Evolutionary conservation across 2,113 vertebrate species (phyloP).

Genomic region (Chaenocephalus aceratus): DNA sequence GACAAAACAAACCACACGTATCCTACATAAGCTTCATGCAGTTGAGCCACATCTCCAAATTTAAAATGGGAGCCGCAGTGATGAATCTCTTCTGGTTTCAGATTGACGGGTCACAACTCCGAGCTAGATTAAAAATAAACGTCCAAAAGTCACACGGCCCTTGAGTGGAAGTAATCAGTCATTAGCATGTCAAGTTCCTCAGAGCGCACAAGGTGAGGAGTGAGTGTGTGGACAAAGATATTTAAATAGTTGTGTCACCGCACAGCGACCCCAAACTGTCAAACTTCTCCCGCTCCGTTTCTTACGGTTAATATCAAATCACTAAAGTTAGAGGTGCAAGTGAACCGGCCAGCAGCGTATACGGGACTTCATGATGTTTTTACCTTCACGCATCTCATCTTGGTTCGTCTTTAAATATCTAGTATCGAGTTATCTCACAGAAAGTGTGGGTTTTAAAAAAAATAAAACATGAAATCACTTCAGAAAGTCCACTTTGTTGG

Average conservation of each 20-base stretch:
- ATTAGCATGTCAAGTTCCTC: slow-evolving; percentile 41
- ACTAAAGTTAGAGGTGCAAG: slow-evolving; percentile 20
- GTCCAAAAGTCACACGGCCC: neutral
- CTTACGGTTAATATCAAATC: slow-evolving; percentile 38
- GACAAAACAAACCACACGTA: neutral
- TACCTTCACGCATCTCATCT: neutral
- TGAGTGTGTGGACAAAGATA: slow-evolving; percentile 51
- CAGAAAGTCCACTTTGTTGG: neutral
- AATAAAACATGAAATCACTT: too few species aligned
- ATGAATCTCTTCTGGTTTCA: neutral
- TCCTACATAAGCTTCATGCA: neutral
- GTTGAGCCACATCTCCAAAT: too few species aligned
- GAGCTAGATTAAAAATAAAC: slow-evolving; percentile 46
- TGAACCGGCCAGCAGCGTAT: slow-evolving; percentile 7
- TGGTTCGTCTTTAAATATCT: neutral
- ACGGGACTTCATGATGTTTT: neutral
- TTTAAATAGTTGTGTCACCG: slow-evolving; percentile 33
- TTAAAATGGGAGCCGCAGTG: neutral
- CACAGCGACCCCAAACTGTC: slow-evolving; percentile 71
- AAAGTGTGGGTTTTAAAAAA: too few species aligned
- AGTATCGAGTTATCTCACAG: neutral
- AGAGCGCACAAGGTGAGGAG: slow-evolving; percentile 27
- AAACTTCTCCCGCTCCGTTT: slow-evolving; percentile 12
- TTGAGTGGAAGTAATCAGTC: slow-evolving; percentile 41
- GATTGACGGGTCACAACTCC: slow-evolving; percentile 1